phyloP scores from a whole-genome alignment of 2,797 vertebrate genomes.

The Esox lucius region DNA sequence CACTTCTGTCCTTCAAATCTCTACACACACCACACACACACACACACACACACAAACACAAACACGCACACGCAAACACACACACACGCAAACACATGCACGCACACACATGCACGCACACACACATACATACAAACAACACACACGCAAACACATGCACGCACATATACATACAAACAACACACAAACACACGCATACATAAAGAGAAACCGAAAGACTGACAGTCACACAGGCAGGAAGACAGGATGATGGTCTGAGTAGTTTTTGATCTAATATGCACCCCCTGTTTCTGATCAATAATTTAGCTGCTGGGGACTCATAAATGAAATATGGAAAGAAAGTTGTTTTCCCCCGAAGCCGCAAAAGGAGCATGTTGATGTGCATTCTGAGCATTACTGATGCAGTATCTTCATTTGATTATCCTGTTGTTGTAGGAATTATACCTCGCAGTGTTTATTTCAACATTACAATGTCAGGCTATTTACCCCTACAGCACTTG shows the following conservation, averaged over 20 bases:
- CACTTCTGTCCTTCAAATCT: too few relatives aligned
- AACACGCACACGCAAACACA: neutral
- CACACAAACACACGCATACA: too few relatives aligned
- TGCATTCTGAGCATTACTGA: neutral
- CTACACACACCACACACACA: neutral
- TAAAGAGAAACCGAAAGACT: neutral
- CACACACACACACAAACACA: neutral
- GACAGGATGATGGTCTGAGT: neutral
- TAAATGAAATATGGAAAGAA: constrained; percentile 1
- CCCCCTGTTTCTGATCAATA: neutral
- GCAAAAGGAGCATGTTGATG: neutral
- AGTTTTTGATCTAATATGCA: constrained; percentile 3
- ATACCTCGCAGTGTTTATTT: too few relatives aligned
- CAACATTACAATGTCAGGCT: too few relatives aligned
- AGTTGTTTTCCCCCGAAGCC: neutral
- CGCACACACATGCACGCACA: too few relatives aligned
- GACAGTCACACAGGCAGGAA: neutral
- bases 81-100: neutral
- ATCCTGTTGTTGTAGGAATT: too few relatives aligned
- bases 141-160: neutral
- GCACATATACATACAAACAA: neutral
- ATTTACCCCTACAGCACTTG: too few relatives aligned
- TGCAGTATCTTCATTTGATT: too few relatives aligned
- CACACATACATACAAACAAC: too few relatives aligned
- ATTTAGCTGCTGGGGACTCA: neutral